A percentile compares a stretch with the other conserved stretches of the same genome.
Conservation (phyloP, 1,140 invertebrate genomes). For the Sycophila sp. region DNA sequence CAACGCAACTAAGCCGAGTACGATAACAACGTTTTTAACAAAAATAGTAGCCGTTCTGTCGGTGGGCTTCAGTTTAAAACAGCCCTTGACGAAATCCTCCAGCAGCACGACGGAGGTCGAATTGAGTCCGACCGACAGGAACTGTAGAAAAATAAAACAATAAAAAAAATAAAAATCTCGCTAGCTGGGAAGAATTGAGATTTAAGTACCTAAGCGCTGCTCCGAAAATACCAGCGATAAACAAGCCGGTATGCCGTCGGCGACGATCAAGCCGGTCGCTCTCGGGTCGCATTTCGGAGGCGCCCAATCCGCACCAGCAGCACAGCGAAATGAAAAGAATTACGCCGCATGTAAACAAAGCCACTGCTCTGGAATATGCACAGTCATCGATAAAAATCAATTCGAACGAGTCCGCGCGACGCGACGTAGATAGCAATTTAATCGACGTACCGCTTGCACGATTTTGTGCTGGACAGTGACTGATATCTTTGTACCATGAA, state of each 20-base stretch:
- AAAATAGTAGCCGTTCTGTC: conserved; percentile 72
- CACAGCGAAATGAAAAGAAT: conserved; percentile 75
- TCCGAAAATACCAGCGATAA: conserved; percentile 80
- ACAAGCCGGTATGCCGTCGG: conserved; percentile 81
- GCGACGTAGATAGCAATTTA: not conserved
- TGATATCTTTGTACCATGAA: conserved; percentile 89
- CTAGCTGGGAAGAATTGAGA: too few species aligned
- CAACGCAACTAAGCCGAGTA: conserved; percentile 73
- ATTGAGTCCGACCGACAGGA: conserved; percentile 86
- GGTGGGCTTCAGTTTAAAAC: conserved; percentile 70
- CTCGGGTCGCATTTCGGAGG: conserved; percentile 81
- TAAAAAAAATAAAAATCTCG: too few species aligned
- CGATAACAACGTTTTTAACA: conserved; percentile 73
- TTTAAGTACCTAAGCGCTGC: conserved; percentile 75
- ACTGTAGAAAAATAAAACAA: conserved; percentile 65
- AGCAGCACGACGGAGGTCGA: conserved; percentile 82
- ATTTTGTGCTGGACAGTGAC: conserved; percentile 74
- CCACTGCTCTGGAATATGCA: conserved; percentile 69
- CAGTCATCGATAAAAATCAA: conserved; percentile 9
- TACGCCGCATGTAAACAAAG: conserved; percentile 74
- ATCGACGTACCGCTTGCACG: conserved; percentile 72
- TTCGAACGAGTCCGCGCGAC: not conserved
- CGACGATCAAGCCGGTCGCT: conserved; percentile 68
- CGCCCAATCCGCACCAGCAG: conserved; percentile 80
- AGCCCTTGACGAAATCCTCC: conserved; percentile 83